Evolutionary conservation across 2,113 vertebrate genomes (phyloP).

Genomic region (Zingel zingel): DNA sequence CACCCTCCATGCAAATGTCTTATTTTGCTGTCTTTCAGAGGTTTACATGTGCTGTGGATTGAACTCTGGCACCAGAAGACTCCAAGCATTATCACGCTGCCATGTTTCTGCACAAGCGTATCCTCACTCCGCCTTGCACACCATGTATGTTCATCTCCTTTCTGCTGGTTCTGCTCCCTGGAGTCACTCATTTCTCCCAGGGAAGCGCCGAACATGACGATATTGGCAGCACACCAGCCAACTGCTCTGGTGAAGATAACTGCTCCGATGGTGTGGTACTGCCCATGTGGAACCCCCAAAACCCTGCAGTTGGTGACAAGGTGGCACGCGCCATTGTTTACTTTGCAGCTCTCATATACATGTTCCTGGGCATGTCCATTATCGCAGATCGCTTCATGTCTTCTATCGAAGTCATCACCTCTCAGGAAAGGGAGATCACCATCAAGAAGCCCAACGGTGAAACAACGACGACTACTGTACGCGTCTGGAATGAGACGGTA

Average conservation of each 20-base stretch:
- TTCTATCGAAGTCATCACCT: conserved; percentile 91
- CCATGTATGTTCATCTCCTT: conserved; percentile 69
- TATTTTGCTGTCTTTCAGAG: conserved; percentile 41
- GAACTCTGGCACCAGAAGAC: conserved; percentile 41
- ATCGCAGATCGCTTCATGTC: conserved; percentile 91
- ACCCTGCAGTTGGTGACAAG: conserved; percentile 88
- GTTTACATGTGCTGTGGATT: conserved; percentile 50
- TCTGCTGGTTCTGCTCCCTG: conserved; percentile 78
- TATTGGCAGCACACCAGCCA: conserved; percentile 32
- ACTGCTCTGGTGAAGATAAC: conserved; percentile 82
- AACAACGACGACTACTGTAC: conserved; percentile 86
- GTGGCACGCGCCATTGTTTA: conserved; percentile 90
- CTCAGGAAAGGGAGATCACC: conserved; percentile 89
- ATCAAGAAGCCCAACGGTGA: conserved; percentile 89
- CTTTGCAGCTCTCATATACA: conserved; percentile 89
- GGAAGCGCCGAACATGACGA: conserved; percentile 62
- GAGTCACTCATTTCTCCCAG: conserved; percentile 71
- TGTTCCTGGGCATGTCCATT: conserved; percentile 92
- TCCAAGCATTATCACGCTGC: conserved; percentile 23
- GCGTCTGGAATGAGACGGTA: conserved; percentile 90
- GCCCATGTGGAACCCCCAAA: conserved; percentile 89
- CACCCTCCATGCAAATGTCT: background rate
- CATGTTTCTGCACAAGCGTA: conserved; percentile 66
- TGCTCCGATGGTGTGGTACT: conserved; percentile 88
- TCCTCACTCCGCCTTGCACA: conserved; percentile 48